Percentiles rank a stretch among this genome's conserved stretches.
phyloP scores from a whole-genome alignment of 1,140 invertebrate species.

The Bombus pascuorum region DNA sequence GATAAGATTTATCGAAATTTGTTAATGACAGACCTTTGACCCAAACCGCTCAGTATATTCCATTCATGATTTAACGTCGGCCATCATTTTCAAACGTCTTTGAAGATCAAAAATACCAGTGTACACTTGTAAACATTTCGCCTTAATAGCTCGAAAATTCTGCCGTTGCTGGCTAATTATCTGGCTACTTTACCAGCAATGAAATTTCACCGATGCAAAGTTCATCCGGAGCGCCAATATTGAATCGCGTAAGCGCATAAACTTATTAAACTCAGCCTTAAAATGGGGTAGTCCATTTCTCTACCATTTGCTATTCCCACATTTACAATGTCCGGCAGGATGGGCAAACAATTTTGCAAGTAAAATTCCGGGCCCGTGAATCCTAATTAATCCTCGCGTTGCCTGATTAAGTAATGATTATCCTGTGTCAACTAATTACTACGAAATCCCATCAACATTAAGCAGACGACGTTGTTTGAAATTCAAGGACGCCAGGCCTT shows the following conservation, averaged over 20 bases:
- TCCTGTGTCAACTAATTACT: constrained; percentile 40
- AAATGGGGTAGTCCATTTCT: neutral
- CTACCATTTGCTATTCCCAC: neutral
- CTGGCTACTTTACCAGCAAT: neutral
- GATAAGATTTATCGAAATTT: too few relatives aligned
- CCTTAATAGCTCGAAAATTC: too few relatives aligned
- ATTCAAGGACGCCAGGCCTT: constrained; percentile 16
- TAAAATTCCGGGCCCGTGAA: neutral
- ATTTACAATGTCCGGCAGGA: neutral
- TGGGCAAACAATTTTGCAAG: constrained; percentile 37
- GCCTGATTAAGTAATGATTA: constrained; percentile 48
- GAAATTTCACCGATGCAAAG: constrained; percentile 2
- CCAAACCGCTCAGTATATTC: too few relatives aligned
- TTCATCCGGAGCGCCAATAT: neutral
- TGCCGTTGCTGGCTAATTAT: neutral
- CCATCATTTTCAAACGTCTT: too few relatives aligned
- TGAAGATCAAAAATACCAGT: too few relatives aligned
- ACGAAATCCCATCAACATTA: constrained; percentile 25
- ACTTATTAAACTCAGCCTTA: neutral
- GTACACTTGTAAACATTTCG: too few relatives aligned
- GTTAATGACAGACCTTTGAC: too few relatives aligned
- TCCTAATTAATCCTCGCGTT: constrained; percentile 47
- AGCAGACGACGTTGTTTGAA: constrained; percentile 9
- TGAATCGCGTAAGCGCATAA: constrained; percentile 12
- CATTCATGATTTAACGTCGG: too few relatives aligned